Percentiles rank a stretch among this genome's conserved stretches.
phyloP scores from a whole-genome alignment of 2,888 invertebrate genomes.

The Ennomos erosarius region DNA sequence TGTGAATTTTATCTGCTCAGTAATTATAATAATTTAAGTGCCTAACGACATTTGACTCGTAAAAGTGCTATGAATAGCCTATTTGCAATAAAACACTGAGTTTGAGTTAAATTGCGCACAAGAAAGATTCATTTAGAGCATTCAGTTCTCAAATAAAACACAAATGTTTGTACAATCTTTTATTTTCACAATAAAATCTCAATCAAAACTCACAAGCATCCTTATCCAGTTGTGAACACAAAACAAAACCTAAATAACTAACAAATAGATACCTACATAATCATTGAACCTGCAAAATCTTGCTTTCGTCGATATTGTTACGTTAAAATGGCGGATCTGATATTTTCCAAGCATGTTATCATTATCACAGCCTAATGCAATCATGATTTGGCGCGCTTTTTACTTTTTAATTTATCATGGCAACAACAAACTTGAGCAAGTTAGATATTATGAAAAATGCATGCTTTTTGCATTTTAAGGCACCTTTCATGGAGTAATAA shows the following conservation, averaged over 20 bases:
- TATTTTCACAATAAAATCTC: conserved; percentile 81
- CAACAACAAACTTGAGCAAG: conserved; percentile 23
- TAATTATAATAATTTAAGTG: too few relatives aligned
- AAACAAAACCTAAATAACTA: conserved; percentile 74
- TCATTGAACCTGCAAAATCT: conserved; percentile 46
- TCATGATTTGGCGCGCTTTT: conserved; percentile 26
- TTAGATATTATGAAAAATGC: background rate
- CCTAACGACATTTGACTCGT: too few relatives aligned
- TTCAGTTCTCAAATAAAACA: conserved; percentile 42
- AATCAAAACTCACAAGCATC: conserved; percentile 80
- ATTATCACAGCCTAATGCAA: conserved; percentile 52
- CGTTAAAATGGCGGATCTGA: conserved; percentile 46
- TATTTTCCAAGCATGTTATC: conserved; percentile 41
- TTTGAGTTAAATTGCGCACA: too few relatives aligned
- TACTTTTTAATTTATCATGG: conserved; percentile 6
- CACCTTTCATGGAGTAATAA: background rate
- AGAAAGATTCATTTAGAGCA: too few relatives aligned
- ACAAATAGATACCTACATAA: conserved; percentile 60
- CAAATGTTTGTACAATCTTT: conserved; percentile 67
- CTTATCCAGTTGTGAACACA: conserved; percentile 71
- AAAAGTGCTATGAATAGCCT: too few relatives aligned
- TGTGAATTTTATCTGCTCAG: too few relatives aligned
- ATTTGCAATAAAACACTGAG: too few relatives aligned
- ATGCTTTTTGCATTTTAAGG: conserved; percentile 1
- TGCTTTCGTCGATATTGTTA: conserved; percentile 25